These are phyloP conservation scores for Calycopis cecrops DNA, from an alignment of 1,140 invertebrate genomes.

Conservation along the genomic window DNA sequence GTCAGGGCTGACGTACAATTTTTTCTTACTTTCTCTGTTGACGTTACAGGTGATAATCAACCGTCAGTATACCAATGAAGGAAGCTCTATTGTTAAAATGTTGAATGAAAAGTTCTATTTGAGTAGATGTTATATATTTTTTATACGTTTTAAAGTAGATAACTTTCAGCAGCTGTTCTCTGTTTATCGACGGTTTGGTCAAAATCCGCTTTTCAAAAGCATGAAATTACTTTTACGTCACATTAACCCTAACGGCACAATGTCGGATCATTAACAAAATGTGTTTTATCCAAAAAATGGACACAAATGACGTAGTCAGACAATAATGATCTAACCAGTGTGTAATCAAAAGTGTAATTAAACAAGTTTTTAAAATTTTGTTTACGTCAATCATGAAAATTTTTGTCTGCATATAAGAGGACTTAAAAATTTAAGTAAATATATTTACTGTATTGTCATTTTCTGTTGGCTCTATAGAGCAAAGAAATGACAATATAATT, in stretches of 20 bases:
- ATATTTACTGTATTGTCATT: too few relatives aligned
- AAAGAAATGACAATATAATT: too few relatives aligned
- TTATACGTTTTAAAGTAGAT: slow-evolving; percentile 56
- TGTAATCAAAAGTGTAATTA: too few relatives aligned
- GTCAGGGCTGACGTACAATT: neutral
- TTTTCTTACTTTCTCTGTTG: slow-evolving; percentile 30
- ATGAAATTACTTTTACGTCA: slow-evolving; percentile 53
- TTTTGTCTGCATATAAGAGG: too few relatives aligned
- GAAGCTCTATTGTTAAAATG: slow-evolving; percentile 64
- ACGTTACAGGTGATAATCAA: slow-evolving; percentile 59
- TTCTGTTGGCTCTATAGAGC: too few relatives aligned
- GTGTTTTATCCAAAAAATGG: too few relatives aligned
- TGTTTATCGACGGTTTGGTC: slow-evolving; percentile 51
- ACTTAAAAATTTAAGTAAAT: too few relatives aligned
- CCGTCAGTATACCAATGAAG: slow-evolving; percentile 69
- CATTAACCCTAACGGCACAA: slow-evolving; percentile 10
- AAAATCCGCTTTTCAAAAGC: slow-evolving; percentile 41
- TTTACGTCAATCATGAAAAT: too few relatives aligned
- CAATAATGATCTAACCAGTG: too few relatives aligned
- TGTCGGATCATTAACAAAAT: neutral
- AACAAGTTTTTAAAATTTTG: too few relatives aligned
- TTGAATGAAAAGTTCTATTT: slow-evolving; percentile 73
- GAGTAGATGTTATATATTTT: slow-evolving; percentile 58
- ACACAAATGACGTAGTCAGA: neutral
- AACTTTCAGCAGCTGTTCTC: slow-evolving; percentile 70